Evolutionary conservation across 2,888 invertebrate species (phyloP).

Genomic region (Tetanocera ferruginea): DNA sequence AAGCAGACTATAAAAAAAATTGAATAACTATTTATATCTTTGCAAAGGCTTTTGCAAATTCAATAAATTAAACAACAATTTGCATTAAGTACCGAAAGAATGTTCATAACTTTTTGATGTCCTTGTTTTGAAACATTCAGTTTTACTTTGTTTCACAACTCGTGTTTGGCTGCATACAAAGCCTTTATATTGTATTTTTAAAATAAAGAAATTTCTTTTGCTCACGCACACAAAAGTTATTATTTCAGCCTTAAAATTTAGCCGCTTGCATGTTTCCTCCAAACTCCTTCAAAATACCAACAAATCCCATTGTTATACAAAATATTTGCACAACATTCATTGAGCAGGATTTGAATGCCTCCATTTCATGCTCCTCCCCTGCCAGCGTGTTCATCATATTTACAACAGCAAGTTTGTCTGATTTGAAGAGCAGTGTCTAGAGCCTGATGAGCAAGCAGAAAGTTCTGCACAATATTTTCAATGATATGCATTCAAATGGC

Average conservation of each 20-base stretch:
- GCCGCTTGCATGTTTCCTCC: neutral
- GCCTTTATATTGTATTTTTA: neutral
- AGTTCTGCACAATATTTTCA: slow-evolving; percentile 22
- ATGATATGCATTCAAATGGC: slow-evolving; percentile 40
- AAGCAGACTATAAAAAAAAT: neutral
- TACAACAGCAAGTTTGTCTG: neutral
- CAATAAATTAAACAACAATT: neutral
- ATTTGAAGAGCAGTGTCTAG: neutral
- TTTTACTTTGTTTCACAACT: neutral
- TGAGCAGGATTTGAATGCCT: slow-evolving; percentile 32
- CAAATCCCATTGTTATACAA: slow-evolving; percentile 30
- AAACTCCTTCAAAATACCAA: slow-evolving; percentile 31
- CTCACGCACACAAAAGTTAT: neutral
- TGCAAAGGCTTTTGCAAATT: neutral
- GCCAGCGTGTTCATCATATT: neutral
- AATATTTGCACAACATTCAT: slow-evolving; percentile 27
- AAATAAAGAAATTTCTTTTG: neutral
- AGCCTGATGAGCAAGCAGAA: neutral
- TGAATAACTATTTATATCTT: neutral
- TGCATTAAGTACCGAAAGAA: neutral
- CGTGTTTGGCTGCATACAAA: neutral
- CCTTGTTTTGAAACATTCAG: neutral
- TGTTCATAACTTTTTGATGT: neutral
- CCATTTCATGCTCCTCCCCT: slow-evolving; percentile 28
- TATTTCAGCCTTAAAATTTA: neutral